Conservation (phyloP, 1,140 invertebrate genomes). For the Scaptodrosophila lebanonensis region DNA sequence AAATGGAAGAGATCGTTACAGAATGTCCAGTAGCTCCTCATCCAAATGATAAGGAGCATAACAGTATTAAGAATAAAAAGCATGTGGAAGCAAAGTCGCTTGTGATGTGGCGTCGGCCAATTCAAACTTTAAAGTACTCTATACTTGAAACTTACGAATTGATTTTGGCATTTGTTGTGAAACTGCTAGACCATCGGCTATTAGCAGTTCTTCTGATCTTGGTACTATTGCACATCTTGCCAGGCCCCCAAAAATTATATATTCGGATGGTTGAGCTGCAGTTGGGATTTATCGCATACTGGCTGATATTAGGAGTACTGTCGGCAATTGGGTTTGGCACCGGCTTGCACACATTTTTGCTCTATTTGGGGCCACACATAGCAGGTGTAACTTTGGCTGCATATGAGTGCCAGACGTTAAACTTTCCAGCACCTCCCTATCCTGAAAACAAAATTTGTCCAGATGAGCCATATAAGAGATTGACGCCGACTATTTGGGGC, state of each 20-base stretch:
- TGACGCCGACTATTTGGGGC: slow-evolving; percentile 83
- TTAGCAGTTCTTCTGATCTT: slow-evolving; percentile 52
- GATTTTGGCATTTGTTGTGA: slow-evolving; percentile 79
- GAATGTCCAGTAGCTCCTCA: too few relatives aligned
- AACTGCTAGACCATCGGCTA: slow-evolving; percentile 78
- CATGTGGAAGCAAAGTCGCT: slow-evolving; percentile 80
- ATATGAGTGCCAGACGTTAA: slow-evolving; percentile 95
- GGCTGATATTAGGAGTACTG: slow-evolving; percentile 96
- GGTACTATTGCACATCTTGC: slow-evolving; percentile 51
- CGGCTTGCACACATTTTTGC: slow-evolving; percentile 97
- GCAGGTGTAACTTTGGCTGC: slow-evolving; percentile 96
- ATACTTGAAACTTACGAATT: slow-evolving; percentile 83
- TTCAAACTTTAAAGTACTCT: slow-evolving; percentile 90
- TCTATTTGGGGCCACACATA: slow-evolving; percentile 96
- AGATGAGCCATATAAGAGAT: slow-evolving; percentile 79
- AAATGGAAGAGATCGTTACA: too few relatives aligned
- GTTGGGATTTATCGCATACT: slow-evolving; percentile 89
- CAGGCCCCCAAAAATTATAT: slow-evolving; percentile 77
- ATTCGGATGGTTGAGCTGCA: slow-evolving; percentile 75
- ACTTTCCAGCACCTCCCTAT: slow-evolving; percentile 96
- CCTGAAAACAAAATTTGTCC: slow-evolving; percentile 91
- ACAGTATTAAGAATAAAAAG: slow-evolving; percentile 13
- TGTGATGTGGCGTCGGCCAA: slow-evolving; percentile 91
- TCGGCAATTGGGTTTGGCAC: slow-evolving; percentile 99
- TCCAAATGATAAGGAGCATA: not conserved